A percentile compares a stretch with the other conserved stretches of the same genome.
Conservation (phyloP, 64 coral and sea anemone species). For the Montipora foliosa region DNA sequence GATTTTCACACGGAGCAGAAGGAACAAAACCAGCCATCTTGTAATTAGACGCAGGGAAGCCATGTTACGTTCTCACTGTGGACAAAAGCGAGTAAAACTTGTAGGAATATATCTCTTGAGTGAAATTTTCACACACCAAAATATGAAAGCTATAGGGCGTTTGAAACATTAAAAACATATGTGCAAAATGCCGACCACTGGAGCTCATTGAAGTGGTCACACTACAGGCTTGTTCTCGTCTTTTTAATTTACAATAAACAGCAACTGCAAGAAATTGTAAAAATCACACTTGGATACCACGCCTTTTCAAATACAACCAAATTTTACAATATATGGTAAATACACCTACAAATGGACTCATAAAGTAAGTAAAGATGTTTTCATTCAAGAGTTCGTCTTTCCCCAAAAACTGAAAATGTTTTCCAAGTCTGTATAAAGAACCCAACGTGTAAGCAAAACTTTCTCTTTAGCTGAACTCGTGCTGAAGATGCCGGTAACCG, state of each 20-base stretch:
- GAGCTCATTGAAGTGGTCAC: neutral
- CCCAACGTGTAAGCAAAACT: no score
- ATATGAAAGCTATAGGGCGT: no score
- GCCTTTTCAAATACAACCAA: neutral
- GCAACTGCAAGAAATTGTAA: neutral
- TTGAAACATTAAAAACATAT: no score
- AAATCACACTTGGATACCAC: neutral
- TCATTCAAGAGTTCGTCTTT: no score
- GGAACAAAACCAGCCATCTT: constrained; percentile 17
- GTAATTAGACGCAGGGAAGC: neutral
- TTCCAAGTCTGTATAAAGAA: no score
- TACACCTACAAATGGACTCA: no score
- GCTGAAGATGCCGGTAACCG: no score
- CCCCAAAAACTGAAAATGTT: no score
- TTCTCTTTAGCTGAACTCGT: no score
- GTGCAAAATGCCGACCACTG: neutral
- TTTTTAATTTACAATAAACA: neutral
- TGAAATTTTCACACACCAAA: neutral
- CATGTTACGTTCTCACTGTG: neutral
- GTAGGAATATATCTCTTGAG: neutral
- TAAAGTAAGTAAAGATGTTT: no score
- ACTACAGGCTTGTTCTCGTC: neutral
- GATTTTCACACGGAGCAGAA: constrained; percentile 11
- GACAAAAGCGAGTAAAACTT: neutral
- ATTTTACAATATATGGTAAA: no score